Conservation (phyloP, 2,888 invertebrate species). For the Cerastis leucographa region DNA sequence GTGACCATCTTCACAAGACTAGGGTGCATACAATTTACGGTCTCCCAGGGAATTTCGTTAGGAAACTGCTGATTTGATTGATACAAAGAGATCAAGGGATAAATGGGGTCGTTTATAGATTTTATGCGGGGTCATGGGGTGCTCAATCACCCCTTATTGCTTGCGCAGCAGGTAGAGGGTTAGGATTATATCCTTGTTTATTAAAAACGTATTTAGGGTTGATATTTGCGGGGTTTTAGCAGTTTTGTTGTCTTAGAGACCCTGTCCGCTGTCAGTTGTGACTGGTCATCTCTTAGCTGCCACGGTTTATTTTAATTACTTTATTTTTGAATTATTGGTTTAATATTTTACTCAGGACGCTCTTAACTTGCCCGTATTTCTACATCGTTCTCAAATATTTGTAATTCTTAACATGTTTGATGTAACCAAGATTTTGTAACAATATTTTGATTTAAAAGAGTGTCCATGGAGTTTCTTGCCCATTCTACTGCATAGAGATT, state of each 20-base stretch:
- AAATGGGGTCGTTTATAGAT: conserved; percentile 60
- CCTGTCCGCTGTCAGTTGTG: too few species aligned
- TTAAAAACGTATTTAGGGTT: conserved; percentile 48
- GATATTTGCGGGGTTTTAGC: neutral
- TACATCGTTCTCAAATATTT: too few species aligned
- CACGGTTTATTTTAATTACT: too few species aligned
- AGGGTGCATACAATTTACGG: conserved; percentile 73
- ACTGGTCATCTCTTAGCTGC: too few species aligned
- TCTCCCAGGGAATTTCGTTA: conserved; percentile 59
- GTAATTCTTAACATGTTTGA: too few species aligned
- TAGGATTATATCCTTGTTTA: conserved; percentile 41
- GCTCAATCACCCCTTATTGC: conserved; percentile 37
- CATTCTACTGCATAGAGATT: too few species aligned
- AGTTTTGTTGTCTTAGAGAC: neutral
- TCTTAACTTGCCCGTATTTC: too few species aligned
- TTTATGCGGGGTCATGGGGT: conserved; percentile 30
- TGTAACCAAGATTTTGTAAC: too few species aligned
- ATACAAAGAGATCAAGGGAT: conserved; percentile 68
- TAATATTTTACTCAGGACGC: too few species aligned
- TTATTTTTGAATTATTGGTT: too few species aligned
- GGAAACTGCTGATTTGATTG: conserved; percentile 75
- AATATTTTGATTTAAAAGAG: too few species aligned
- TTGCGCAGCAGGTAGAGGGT: conserved; percentile 27
- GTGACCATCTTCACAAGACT: conserved; percentile 65
- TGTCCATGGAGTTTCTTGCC: too few species aligned